These are phyloP conservation scores for Cephalopachus bancanus DNA, from an alignment of 2,797 vertebrate species.

Conservation along the genomic window DNA sequence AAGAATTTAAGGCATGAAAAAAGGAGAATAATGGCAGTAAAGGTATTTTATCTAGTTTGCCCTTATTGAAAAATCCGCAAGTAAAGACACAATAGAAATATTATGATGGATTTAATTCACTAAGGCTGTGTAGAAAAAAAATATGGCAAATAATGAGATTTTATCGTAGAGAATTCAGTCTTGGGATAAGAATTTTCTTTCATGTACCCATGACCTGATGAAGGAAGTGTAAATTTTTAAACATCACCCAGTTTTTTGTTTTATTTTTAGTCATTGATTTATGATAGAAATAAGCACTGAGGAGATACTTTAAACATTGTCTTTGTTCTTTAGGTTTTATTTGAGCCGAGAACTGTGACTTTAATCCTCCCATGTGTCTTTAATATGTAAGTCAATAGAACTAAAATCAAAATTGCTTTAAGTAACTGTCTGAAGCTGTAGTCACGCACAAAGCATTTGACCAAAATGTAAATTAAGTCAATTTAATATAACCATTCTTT, in stretches of 20 bases:
- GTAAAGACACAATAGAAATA: constrained; percentile 54
- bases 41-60: constrained; percentile 71
- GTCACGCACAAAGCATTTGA: constrained; percentile 9
- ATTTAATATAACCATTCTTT: constrained; percentile 44
- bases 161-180: background rate
- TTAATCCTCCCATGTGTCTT: constrained; percentile 5
- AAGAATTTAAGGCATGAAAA: constrained; percentile 66
- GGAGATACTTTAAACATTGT: background rate
- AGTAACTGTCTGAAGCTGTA: constrained; percentile 34
- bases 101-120: constrained; percentile 55
- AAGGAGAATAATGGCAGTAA: constrained; percentile 62
- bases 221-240: constrained; percentile 47
- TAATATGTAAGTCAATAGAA: constrained; percentile 36
- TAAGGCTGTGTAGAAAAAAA: constrained; percentile 24
- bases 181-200: constrained; percentile 66
- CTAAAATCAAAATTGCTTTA: constrained; percentile 69
- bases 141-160: constrained; percentile 50
- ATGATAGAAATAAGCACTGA: constrained; percentile 55
- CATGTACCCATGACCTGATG: background rate
- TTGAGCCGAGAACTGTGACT: constrained; percentile 15
- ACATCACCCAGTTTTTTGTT: background rate
- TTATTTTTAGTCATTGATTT: constrained; percentile 54
- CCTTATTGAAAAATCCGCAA: constrained; percentile 73
- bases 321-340: constrained; percentile 46
- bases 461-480: constrained; percentile 60